These are phyloP conservation scores for Rotaria macrura DNA, from an alignment of 2,888 invertebrate species.

Conservation along the genomic window DNA sequence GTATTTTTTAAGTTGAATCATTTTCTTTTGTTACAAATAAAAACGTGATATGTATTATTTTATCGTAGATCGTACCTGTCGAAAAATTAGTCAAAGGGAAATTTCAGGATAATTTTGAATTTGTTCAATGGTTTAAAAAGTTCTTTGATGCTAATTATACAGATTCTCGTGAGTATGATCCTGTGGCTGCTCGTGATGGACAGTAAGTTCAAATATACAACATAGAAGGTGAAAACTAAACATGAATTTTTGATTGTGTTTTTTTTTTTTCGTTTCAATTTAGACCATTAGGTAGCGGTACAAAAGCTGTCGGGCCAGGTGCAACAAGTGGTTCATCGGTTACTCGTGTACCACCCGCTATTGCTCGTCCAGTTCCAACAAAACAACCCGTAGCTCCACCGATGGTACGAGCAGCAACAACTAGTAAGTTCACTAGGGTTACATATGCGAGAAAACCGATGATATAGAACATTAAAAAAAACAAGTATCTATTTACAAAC, in stretches of 20 bases:
- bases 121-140: constrained; percentile 99
- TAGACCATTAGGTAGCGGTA: constrained; percentile 28
- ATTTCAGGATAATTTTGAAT: constrained; percentile 99
- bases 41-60: constrained; percentile 27
- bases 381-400: neutral
- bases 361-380: neutral
- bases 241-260: neutral
- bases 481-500: too few species aligned
- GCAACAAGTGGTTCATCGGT: constrained; percentile 25
- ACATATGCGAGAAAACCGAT: too few species aligned
- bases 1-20: neutral
- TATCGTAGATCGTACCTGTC: constrained; percentile 86
- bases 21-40: too few species aligned
- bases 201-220: constrained; percentile 14
- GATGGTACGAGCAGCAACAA: neutral
- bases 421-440: neutral
- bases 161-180: constrained; percentile 82
- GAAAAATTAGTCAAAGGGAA: constrained; percentile 96
- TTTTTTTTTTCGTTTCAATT: too few species aligned
- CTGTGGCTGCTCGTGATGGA: constrained; percentile 68
- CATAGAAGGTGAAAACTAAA: too few species aligned
- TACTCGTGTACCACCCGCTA: neutral
- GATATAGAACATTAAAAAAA: too few species aligned
- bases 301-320: neutral
- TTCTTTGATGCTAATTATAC: constrained; percentile 99